These are phyloP conservation scores for Pogona vitticeps DNA, from an alignment of 2,113 vertebrate species.

Conservation along the genomic window DNA sequence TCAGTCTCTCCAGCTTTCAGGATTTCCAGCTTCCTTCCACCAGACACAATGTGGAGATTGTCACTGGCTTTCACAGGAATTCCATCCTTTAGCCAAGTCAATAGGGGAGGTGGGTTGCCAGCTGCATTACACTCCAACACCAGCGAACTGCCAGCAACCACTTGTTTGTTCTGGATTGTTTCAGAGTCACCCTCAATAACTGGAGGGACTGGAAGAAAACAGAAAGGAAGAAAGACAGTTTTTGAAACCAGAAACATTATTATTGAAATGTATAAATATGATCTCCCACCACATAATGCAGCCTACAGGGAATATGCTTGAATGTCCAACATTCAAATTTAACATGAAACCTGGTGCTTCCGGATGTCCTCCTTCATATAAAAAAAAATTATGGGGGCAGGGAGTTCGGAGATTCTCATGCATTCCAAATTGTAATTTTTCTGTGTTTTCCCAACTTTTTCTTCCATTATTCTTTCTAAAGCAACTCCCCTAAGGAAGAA, in stretches of 20 bases:
- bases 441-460: background rate
- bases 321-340: background rate
- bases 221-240: slow-evolving; percentile 19
- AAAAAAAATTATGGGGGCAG: background rate
- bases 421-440: background rate
- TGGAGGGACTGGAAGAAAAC: slow-evolving; percentile 85
- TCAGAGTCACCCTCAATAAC: slow-evolving; percentile 80
- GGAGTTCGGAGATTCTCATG: background rate
- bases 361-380: slow-evolving; percentile 3
- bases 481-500: background rate
- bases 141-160: slow-evolving; percentile 81
- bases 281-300: background rate
- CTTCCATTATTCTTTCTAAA: background rate
- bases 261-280: slow-evolving; percentile 22
- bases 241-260: slow-evolving; percentile 48
- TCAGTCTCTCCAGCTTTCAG: slow-evolving; percentile 72
- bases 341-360: background rate
- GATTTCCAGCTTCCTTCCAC: slow-evolving; percentile 88
- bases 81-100: slow-evolving; percentile 93
- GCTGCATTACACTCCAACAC: slow-evolving; percentile 86
- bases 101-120: slow-evolving; percentile 87
- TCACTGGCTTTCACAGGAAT: slow-evolving; percentile 82
- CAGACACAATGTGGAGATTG: slow-evolving; percentile 79
- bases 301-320: background rate
- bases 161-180: slow-evolving; percentile 79